phyloP scores from a whole-genome alignment of 2,888 invertebrate species.

The Rhaphigaster nebulosa region DNA sequence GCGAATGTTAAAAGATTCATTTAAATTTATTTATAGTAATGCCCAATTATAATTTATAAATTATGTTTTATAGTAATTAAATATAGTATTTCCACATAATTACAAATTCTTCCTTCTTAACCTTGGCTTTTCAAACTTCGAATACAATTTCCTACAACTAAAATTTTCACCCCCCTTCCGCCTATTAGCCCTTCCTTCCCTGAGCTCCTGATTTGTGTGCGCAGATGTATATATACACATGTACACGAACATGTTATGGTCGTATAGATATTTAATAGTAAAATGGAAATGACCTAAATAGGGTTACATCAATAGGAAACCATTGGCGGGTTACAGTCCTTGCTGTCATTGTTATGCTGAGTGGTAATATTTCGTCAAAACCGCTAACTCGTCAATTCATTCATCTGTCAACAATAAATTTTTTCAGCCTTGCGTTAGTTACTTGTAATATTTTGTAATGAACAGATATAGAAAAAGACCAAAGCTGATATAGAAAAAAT shows the following conservation, averaged over 20 bases:
- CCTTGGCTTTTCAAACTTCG: no score
- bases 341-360: conserved; percentile 53
- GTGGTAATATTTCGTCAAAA: conserved; percentile 9
- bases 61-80: no score
- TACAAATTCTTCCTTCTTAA: no score
- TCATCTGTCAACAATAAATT: conserved; percentile 54
- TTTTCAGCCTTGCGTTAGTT: conserved; percentile 43
- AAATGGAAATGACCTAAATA: conserved; percentile 46
- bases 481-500: not conserved
- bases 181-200: no score
- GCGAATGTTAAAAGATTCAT: no score
- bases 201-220: no score
- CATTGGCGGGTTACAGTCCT: conserved; percentile 16
- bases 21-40: no score
- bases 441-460: conserved; percentile 36
- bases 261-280: conserved; percentile 42
- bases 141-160: no score
- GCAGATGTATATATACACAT: not conserved
- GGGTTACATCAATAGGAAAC: conserved; percentile 51
- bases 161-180: no score
- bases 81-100: no score
- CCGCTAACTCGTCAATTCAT: conserved; percentile 49
- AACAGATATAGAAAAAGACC: conserved; percentile 18
- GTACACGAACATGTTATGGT: not conserved
- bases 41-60: no score